phyloP scores from a whole-genome alignment of 37 sponge, comb jelly and placozoan species.

The Chondrilla cf. caribensis region DNA sequence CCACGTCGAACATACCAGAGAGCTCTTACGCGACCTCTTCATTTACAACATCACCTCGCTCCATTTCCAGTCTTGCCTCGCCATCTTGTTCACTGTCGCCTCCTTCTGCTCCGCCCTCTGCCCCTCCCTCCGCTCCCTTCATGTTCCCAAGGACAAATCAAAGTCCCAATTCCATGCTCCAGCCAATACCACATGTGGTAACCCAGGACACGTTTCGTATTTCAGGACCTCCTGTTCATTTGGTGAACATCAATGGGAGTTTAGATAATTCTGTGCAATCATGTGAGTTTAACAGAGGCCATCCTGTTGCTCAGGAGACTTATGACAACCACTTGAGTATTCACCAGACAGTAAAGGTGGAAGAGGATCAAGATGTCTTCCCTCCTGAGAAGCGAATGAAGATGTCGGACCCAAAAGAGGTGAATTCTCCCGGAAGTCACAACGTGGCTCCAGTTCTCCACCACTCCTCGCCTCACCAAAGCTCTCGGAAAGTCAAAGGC shows the following conservation, averaged over 20 bases:
- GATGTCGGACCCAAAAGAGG: not conserved
- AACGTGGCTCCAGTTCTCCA: not conserved
- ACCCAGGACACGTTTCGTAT: too few relatives aligned
- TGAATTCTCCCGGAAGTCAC: not conserved
- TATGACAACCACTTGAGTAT: not conserved
- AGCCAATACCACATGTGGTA: too few relatives aligned
- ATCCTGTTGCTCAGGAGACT: not conserved
- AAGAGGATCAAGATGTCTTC: not conserved
- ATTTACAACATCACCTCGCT: not conserved
- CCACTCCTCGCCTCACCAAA: not conserved
- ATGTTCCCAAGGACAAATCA: too few relatives aligned
- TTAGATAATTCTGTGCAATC: too few relatives aligned
- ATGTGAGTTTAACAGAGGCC: not conserved
- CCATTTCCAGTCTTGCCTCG: too few relatives aligned
- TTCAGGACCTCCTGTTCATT: too few relatives aligned
- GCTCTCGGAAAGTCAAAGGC: constrained; percentile 45
- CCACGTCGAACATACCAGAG: not conserved
- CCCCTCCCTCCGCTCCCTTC: constrained; percentile 31
- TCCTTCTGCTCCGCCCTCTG: constrained; percentile 49
- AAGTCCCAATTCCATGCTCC: too few relatives aligned
- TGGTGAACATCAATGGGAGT: too few relatives aligned
- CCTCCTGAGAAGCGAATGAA: not conserved
- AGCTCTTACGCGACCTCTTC: not conserved
- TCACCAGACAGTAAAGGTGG: not conserved
- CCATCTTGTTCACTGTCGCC: constrained; percentile 25